These are phyloP conservation scores for Spodoptera litura DNA, from an alignment of 1,140 invertebrate species.

Conservation along the genomic window DNA sequence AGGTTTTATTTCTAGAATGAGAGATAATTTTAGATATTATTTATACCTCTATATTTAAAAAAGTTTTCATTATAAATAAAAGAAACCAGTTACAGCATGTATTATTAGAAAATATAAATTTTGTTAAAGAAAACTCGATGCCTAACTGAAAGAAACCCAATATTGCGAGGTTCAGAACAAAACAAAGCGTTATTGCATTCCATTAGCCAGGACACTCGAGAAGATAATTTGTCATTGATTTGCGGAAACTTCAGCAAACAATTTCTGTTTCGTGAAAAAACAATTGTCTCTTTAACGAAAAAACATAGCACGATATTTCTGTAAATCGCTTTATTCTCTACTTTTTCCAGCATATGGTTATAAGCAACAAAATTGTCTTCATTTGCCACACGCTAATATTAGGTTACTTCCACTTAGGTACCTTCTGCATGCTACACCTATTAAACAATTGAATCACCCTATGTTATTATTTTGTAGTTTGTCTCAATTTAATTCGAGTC, in stretches of 20 bases:
- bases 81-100: background rate
- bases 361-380: no score
- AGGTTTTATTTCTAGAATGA: no score
- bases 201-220: constrained; percentile 22
- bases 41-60: no score
- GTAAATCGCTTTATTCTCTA: no score
- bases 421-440: no score
- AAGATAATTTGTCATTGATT: constrained; percentile 29
- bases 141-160: constrained; percentile 3
- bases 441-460: no score
- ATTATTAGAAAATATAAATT: background rate
- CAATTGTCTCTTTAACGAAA: background rate
- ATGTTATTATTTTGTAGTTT: no score
- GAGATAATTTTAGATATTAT: no score
- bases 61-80: background rate
- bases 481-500: no score
- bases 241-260: constrained; percentile 2
- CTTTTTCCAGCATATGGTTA: no score
- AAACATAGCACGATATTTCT: background rate
- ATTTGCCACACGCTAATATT: no score
- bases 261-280: background rate
- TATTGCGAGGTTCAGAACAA: background rate
- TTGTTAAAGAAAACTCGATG: constrained; percentile 4
- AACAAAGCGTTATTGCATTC: constrained; percentile 32
- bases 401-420: no score